These are phyloP conservation scores for Sorex fumeus DNA, from an alignment of 2,113 vertebrate species.

Conservation along the genomic window DNA sequence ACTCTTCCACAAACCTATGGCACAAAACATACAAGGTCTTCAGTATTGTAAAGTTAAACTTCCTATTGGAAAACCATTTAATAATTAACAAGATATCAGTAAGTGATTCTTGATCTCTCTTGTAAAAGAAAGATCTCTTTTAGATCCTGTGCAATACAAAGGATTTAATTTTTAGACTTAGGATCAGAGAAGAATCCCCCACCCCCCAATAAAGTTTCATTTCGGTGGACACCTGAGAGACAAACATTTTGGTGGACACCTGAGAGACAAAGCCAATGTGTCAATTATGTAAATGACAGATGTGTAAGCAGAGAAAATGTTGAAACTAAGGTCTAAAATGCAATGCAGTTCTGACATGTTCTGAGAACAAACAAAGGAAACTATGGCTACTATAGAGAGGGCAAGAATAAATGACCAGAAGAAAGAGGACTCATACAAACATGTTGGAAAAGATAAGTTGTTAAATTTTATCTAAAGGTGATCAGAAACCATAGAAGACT, in stretches of 20 bases:
- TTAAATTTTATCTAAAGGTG: neutral
- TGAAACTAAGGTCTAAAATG: neutral
- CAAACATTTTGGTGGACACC: neutral
- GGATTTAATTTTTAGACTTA: neutral
- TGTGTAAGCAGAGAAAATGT: neutral
- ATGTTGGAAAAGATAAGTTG: neutral
- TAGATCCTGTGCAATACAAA: neutral
- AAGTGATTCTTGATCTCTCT: neutral
- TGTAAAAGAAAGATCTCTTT: neutral
- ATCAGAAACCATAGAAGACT: neutral
- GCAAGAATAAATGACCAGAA: neutral
- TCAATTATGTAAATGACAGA: neutral
- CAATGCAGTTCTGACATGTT: neutral
- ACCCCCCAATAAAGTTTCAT: neutral
- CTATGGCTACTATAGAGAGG: neutral
- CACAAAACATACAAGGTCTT: neutral
- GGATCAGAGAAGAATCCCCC: neutral
- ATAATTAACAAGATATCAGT: slow-evolving; percentile 9
- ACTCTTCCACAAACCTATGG: neutral
- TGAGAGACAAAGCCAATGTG: neutral
- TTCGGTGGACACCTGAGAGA: neutral
- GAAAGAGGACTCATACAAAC: neutral
- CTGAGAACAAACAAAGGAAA: neutral
- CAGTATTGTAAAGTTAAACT: neutral
- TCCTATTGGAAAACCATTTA: neutral